phyloP scores from a whole-genome alignment of 2,888 invertebrate species.

The Polyommatus iphigenia region DNA sequence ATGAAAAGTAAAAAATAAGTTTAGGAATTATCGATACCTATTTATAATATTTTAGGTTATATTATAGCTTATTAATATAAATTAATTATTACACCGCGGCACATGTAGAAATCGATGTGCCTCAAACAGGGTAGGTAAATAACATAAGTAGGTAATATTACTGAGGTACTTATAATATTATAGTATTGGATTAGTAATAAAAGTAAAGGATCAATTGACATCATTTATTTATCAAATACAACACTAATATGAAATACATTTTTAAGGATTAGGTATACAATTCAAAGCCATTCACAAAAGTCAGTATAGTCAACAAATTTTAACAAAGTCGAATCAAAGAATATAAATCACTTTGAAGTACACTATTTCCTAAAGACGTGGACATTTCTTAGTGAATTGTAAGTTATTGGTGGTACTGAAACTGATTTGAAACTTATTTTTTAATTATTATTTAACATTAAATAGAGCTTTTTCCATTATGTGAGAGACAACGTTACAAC shows the following conservation, averaged over 20 bases:
- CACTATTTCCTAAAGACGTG: not conserved
- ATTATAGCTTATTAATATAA: too few species aligned
- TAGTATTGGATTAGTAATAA: not conserved
- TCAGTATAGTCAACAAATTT: not conserved
- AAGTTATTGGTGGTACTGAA: not conserved
- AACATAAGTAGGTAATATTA: not conserved
- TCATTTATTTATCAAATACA: not conserved
- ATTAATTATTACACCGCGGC: too few species aligned
- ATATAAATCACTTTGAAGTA: not conserved
- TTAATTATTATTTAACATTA: not conserved
- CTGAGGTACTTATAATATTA: not conserved
- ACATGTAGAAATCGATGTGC: not conserved
- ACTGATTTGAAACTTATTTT: not conserved
- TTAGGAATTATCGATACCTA: too few species aligned
- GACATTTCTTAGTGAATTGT: not conserved
- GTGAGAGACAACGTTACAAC: constrained; percentile 19
- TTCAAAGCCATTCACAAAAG: not conserved
- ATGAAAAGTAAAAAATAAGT: too few species aligned
- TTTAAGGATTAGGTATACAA: not conserved
- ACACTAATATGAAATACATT: not conserved
- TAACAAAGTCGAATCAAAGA: not conserved
- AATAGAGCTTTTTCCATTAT: constrained; percentile 10
- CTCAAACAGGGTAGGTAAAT: not conserved
- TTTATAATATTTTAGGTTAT: too few species aligned
- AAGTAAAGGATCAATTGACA: not conserved